These are phyloP conservation scores for Megalops atlanticus DNA, from an alignment of 2,113 vertebrate genomes.

Conservation along the genomic window DNA sequence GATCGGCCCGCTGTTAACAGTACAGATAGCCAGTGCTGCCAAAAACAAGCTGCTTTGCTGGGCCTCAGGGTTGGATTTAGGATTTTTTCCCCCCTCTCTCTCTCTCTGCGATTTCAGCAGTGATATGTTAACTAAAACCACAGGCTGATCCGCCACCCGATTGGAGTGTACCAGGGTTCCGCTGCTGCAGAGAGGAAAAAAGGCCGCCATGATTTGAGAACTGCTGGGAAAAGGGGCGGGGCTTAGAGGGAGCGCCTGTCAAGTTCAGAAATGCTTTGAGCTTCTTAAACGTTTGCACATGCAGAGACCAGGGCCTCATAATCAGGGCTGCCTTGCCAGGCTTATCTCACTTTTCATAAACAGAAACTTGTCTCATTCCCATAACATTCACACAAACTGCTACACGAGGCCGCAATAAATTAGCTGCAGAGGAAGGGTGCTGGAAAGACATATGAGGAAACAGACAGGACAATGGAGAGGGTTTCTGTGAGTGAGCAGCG, in stretches of 20 bases:
- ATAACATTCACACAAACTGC: constrained; percentile 2
- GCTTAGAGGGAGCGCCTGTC: background rate
- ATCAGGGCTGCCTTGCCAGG: no score
- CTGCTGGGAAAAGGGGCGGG: background rate
- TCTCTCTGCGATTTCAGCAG: no score
- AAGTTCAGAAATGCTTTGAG: background rate
- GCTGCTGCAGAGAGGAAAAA: no score
- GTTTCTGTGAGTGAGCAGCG: background rate
- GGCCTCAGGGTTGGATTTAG: no score
- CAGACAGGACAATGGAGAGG: background rate
- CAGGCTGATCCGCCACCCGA: no score
- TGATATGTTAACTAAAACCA: no score
- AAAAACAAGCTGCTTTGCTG: no score
- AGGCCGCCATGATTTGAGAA: background rate
- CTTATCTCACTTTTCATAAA: constrained; percentile 22
- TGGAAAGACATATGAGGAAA: background rate
- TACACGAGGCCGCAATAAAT: constrained; percentile 7
- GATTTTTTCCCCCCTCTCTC: no score
- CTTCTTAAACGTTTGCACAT: background rate
- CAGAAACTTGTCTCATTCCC: constrained; percentile 16
- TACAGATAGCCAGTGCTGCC: no score
- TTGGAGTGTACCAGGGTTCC: no score
- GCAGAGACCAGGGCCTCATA: no score
- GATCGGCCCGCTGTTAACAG: background rate
- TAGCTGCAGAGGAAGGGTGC: background rate